A percentile compares a stretch with the other conserved stretches of the same genome.
phyloP scores from a whole-genome alignment of 2,797 vertebrate species.

The Bryconaethiops microstoma region DNA sequence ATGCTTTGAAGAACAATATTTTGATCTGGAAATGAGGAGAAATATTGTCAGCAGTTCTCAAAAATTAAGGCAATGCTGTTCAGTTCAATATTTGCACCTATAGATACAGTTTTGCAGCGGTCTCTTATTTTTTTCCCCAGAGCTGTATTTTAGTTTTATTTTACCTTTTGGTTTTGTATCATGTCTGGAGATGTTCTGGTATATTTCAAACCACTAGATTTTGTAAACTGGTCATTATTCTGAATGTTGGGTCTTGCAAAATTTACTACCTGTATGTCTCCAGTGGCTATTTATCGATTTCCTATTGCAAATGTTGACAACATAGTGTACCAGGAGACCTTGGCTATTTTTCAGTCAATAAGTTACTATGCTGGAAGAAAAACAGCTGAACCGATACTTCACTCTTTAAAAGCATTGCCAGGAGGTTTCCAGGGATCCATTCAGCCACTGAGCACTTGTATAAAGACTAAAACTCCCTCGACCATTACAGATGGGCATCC shows the following conservation, averaged over 20 bases:
- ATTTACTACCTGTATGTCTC: too few relatives aligned
- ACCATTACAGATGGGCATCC: conserved; percentile 14
- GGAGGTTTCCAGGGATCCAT: conserved; percentile 4
- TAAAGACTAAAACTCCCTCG: conserved; percentile 19
- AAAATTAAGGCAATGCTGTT: too few relatives aligned
- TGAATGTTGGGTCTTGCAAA: background rate
- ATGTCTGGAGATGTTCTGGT: background rate
- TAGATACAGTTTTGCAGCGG: too few relatives aligned
- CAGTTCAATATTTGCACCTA: too few relatives aligned
- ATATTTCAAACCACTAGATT: background rate
- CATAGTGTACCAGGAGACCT: background rate
- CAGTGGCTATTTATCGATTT: background rate
- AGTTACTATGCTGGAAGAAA: background rate
- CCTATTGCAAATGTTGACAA: background rate
- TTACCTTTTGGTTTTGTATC: background rate
- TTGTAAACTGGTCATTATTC: background rate
- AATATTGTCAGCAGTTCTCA: too few relatives aligned
- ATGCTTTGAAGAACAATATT: too few relatives aligned
- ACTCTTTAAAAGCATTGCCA: conserved; percentile 1
- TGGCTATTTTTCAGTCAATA: conserved; percentile 1
- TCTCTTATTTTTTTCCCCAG: too few relatives aligned
- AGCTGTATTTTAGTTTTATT: too few relatives aligned
- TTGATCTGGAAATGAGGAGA: too few relatives aligned
- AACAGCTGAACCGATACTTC: background rate
- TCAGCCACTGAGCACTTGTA: background rate